phyloP scores from a whole-genome alignment of 2,888 invertebrate genomes.

The Tineola bisselliella region DNA sequence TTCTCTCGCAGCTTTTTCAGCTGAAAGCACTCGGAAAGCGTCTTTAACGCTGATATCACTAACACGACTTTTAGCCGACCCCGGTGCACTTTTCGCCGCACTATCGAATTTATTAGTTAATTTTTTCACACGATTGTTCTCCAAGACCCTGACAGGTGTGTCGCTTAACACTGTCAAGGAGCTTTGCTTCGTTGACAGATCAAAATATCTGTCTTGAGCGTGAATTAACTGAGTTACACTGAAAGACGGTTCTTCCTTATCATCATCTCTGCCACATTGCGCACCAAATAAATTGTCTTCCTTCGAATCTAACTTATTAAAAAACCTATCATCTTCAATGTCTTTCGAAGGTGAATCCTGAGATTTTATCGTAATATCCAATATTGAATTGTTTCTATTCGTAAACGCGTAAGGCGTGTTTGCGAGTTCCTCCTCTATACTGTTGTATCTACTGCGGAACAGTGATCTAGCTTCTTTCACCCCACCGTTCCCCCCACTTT shows the following conservation, averaged over 20 bases:
- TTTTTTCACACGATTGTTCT: slow-evolving; percentile 17
- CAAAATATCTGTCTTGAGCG: slow-evolving; percentile 57
- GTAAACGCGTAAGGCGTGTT: slow-evolving; percentile 64
- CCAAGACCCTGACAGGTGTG: slow-evolving; percentile 17
- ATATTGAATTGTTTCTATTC: slow-evolving; percentile 28
- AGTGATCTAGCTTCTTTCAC: slow-evolving; percentile 33
- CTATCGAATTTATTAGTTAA: neutral
- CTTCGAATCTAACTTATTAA: slow-evolving; percentile 31
- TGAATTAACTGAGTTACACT: slow-evolving; percentile 57
- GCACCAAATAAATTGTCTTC: slow-evolving; percentile 40
- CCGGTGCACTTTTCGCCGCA: slow-evolving; percentile 25
- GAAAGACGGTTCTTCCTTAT: slow-evolving; percentile 36
- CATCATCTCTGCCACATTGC: slow-evolving; percentile 37
- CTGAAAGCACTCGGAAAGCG: slow-evolving; percentile 39
- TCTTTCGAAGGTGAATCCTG: slow-evolving; percentile 40
- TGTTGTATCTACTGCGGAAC: slow-evolving; percentile 60
- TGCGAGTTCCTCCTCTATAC: slow-evolving; percentile 58
- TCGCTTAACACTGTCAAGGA: slow-evolving; percentile 18
- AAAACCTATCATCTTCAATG: slow-evolving; percentile 48
- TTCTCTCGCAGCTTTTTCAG: slow-evolving; percentile 17
- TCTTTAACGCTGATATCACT: slow-evolving; percentile 21
- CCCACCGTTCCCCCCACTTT: slow-evolving; percentile 23
- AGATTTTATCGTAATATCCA: slow-evolving; percentile 46
- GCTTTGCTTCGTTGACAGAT: slow-evolving; percentile 39
- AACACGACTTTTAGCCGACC: slow-evolving; percentile 23